Evolutionary conservation across 1,140 invertebrate species (phyloP).

Genomic region (Pachypsylla venusta): DNA sequence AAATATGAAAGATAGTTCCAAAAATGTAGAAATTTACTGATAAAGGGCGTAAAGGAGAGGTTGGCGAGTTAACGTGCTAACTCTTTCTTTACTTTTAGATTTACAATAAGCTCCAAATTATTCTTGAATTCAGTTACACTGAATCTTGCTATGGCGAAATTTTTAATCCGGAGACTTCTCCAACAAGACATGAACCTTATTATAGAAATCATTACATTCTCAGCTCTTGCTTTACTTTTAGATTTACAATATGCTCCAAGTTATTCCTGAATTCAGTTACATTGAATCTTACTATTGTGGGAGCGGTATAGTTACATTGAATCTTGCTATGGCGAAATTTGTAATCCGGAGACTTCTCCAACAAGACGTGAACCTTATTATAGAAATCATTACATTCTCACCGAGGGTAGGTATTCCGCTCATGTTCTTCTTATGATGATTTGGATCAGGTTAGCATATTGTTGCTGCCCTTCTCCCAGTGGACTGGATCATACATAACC

Average conservation of each 20-base stretch:
- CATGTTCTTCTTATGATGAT: background rate
- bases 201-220: slow-evolving; percentile 6
- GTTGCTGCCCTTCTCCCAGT: background rate
- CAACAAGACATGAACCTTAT: background rate
- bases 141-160: background rate
- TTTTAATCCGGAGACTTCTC: background rate
- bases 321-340: background rate
- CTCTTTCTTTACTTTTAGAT: too few relatives aligned
- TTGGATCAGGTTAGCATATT: background rate
- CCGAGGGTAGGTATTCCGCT: background rate
- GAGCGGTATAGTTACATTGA: too few relatives aligned
- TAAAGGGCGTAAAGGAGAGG: too few relatives aligned
- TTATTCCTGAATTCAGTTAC: background rate
- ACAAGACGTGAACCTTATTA: background rate
- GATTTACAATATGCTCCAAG: background rate
- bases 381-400: slow-evolving; percentile 2
- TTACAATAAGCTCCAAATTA: background rate
- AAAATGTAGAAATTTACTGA: too few relatives aligned
- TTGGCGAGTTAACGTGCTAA: too few relatives aligned
- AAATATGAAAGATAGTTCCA: too few relatives aligned
- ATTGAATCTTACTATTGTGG: background rate
- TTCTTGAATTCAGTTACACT: background rate
- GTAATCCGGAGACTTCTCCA: background rate
- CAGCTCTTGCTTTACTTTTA: too few relatives aligned
- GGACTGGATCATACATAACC: background rate